phyloP scores from a whole-genome alignment of 2,113 vertebrate species.

The Laticauda colubrina region DNA sequence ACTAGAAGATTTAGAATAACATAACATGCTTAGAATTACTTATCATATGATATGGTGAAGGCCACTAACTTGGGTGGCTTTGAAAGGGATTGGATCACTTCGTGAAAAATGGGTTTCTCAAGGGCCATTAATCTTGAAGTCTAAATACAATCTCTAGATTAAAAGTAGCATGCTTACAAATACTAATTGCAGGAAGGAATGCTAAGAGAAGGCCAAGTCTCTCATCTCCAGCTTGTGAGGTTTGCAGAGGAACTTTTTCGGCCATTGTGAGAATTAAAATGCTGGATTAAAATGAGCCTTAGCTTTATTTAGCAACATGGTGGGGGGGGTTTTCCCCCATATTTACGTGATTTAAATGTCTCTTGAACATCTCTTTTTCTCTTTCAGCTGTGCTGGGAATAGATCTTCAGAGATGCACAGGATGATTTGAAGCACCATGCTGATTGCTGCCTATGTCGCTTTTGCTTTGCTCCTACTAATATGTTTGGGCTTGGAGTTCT shows the following conservation, averaged over 20 bases:
- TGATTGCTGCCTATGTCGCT: constrained; percentile 81
- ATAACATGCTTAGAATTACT: not conserved
- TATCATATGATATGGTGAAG: not conserved
- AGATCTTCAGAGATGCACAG: constrained; percentile 34
- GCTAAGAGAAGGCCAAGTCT: not conserved
- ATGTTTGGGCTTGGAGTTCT: constrained; percentile 80
- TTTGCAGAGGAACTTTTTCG: not conserved
- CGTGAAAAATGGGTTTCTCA: not conserved
- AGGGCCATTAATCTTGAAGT: not conserved
- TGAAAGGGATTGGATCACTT: not conserved
- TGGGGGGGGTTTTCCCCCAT: not conserved
- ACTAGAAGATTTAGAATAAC: not conserved
- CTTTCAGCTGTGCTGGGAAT: constrained; percentile 15
- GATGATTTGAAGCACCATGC: constrained; percentile 71
- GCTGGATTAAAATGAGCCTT: not conserved
- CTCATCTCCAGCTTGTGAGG: not conserved
- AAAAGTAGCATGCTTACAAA: not conserved
- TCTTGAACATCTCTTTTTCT: not conserved
- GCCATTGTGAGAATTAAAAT: not conserved
- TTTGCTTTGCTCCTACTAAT: constrained; percentile 75
- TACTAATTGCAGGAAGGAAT: not conserved
- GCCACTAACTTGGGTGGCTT: not conserved
- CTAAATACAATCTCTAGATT: not conserved
- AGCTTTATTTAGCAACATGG: not conserved
- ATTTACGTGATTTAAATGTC: not conserved